Evolutionary conservation across 1,140 invertebrate genomes (phyloP), one percentile per base, ranked within the genome.

Genomic region (Drosophila leontia): DNA sequence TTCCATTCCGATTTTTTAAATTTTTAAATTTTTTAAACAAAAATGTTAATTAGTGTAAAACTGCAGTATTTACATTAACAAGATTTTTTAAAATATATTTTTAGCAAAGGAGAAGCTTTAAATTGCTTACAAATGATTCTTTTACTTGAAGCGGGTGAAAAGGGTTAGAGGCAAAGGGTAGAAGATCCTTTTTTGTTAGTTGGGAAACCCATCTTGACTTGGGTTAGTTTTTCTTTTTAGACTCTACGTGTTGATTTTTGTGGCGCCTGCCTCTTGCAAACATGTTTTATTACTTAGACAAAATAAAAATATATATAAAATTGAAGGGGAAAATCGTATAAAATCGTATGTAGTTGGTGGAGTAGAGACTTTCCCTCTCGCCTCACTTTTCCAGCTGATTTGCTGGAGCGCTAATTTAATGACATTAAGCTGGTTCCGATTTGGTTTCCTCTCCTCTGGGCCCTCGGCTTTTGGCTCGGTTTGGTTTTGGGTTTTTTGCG

Each of bases 351-450:
- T 17, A 55, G 34, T 17, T 32, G 23, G 13, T n/a, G 6, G 15
- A 1, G 32, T 32, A 1, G 3, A n/a, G 35, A 23, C 44, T 79
- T 74, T n/a, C 59, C 59, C 60, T 74, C 50, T 68, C 79, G 4
- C 17, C 44, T 53, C 64, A 60, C 75, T 77, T 80, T 86, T 87
- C 80, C 84, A 71, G 53, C 32, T 44, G 82, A 82, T 86, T 84
- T 80, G 71, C 32, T 51, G 56, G 59, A 65, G 57, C 80, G 76
- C 71, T 86, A 83, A 86, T 86, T 86, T 86, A 83, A 86, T 87
- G 81, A 69, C 67, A 87, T 86, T 86, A 82, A 77, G 50, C 45
- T 56, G 56, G 35, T 74, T 69, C 77, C 61, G 75, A 78, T 78
- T 76, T 47, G 35, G 75, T 68, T 78, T 78, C 75, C 75, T 57